phyloP scores from a whole-genome alignment of 2,113 vertebrate species.

The Rissa tridactyla region DNA sequence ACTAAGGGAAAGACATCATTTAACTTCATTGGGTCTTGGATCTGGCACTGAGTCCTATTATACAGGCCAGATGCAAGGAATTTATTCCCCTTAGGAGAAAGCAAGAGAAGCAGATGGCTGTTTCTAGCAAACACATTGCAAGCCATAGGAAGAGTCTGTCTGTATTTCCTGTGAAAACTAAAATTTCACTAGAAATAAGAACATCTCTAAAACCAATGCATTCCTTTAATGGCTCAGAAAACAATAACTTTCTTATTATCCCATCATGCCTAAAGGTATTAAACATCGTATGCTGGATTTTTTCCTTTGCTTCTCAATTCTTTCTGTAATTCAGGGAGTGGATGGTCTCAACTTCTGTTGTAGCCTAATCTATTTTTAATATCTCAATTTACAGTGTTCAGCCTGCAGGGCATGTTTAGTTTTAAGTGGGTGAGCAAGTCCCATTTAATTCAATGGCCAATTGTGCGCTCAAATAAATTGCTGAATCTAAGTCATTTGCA shows the following conservation, averaged over 20 bases:
- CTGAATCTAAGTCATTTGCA: slow-evolving; percentile 12
- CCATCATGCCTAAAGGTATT: slow-evolving; percentile 32
- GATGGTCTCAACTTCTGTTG: background rate
- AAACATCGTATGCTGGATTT: background rate
- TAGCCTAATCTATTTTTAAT: slow-evolving; percentile 48
- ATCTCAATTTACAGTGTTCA: background rate
- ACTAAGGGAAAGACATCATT: slow-evolving; percentile 67
- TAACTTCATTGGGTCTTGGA: slow-evolving; percentile 56
- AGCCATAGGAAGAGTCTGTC: slow-evolving; percentile 5
- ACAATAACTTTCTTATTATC: slow-evolving; percentile 53
- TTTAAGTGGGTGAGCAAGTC: slow-evolving; percentile 4
- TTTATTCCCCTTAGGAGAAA: slow-evolving; percentile 50
- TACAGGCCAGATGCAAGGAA: slow-evolving; percentile 57
- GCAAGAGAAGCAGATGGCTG: slow-evolving; percentile 53
- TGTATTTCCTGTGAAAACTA: slow-evolving; percentile 34
- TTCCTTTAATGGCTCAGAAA: slow-evolving; percentile 39
- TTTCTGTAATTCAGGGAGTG: background rate
- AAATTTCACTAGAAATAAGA: slow-evolving; percentile 31
- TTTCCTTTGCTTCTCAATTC: background rate
- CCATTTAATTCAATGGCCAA: slow-evolving; percentile 41
- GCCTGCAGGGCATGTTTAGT: background rate
- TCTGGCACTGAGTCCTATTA: slow-evolving; percentile 46
- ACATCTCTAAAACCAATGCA: slow-evolving; percentile 18
- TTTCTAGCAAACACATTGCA: slow-evolving; percentile 46
- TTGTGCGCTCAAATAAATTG: background rate